Base-by-base conservation (phyloP, 1,140 invertebrate genomes). In the Trachymyrmex septentrionalis region DNA sequence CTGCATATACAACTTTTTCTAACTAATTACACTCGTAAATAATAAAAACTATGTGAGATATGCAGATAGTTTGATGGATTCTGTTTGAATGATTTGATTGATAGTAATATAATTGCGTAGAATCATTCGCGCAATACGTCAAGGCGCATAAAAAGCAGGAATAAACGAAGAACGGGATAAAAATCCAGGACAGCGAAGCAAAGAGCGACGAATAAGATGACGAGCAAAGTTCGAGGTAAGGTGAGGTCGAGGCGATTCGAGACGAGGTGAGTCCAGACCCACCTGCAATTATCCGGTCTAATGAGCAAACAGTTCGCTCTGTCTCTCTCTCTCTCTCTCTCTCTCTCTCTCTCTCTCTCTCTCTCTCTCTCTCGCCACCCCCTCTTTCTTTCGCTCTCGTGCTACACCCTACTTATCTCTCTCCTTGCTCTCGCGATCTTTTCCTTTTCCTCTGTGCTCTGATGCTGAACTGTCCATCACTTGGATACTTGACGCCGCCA, bases 271-370 rank as follows among this genome's bases (percentile, higher is more conserved):
- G 90, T 38, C 88, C 86, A 87, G 86, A 85, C 91, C 91, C 91
- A 93, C 92, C 93, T 93, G 91, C 92, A 95, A 95, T 94, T 95
- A 95, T 94, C 93, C 94, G 94, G 93, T 94, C 94, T 95, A 95
- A 94, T 95, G 94, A 95, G 93, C 93, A 95, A 94, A 94, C 93
- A 95, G 93, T 93, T 91, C 91, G 87, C 78, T 90, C 82, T 61
- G 30, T 84, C 77, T 76, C 64, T 61, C 69, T 91, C 63, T 66
- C 14, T 91, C 71, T 66, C 19, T 86, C 7, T n/a, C n/a, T 21
- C 48, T 50, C 14, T 86, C n/a, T n/a, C 19, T 21, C 72, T 66
- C 81, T 91, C 57, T 66, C 19, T 30, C 30, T 30, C 30, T 4
- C 30, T 6, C 30, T 4, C 4, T 0, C 30, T 4, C 30, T 5